Base-by-base conservation (phyloP, 2,888 invertebrate genomes). In the Cephus pulcher region DNA sequence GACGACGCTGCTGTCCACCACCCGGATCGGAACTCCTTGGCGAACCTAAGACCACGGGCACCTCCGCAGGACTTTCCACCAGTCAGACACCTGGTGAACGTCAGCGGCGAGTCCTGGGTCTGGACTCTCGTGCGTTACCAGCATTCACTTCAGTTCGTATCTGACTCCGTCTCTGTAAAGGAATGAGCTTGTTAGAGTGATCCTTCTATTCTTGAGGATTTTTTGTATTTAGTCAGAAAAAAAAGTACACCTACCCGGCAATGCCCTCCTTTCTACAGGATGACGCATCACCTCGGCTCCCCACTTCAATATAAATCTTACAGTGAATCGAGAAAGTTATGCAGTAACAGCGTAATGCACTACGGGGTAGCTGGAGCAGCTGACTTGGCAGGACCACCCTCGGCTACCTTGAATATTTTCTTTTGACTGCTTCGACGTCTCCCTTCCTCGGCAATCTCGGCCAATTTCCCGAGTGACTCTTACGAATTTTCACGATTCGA, bases 1-100 rank as follows among this genome's bases (percentile, higher is more conserved):
- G 87, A 85, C 82, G 83, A 78, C 81, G 83, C 56, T 56, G 73
- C 78, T 32, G 71, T 71, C 30, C 71, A 70, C 70, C 70, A 71
- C 71, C 71, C 33, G 33, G 71, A 32, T 6, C 15, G 71, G 71
- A 32, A 71, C 33, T 71, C 71, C 71, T 71, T 71, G 71, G 71
- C 71, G 71, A 71, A 71, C 23, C 56, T 23, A 56, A 23, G 56
- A 56, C 56, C 56, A 15, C 56, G 56, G 9, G 23, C 23, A 23
- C 56, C 56, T 56, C 23, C 6, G 23, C 56, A 56, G 23, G 56
- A 23, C 56, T 56, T 23, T 56, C 6, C 23, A 6, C 40, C 56
- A 40, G 56, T 56, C 56, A 9, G 56, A 56, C 56, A 56, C 56
- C 56, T 56, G 56, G 56, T 56, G 56, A 56, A 23, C 56, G 23